Conservation (phyloP, 92 coral and sea anemone genomes). For the Metridium senile region DNA sequence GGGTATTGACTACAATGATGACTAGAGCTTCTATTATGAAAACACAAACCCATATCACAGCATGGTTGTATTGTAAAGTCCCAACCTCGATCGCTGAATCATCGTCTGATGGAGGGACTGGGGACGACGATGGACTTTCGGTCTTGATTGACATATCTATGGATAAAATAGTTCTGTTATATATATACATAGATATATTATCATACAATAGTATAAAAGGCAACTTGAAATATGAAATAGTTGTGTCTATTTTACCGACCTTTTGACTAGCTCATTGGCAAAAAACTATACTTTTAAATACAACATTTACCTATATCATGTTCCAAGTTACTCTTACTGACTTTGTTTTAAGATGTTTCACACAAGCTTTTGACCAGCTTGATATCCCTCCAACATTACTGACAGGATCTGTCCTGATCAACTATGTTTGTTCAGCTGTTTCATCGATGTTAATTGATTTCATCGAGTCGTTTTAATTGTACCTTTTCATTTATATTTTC, state of each 20-base stretch:
- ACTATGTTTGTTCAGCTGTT: conserved; percentile 7
- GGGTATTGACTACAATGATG: conserved; percentile 17
- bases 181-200: no score
- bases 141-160: neutral
- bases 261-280: no score
- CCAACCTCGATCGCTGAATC: neutral
- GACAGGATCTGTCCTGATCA: no score
- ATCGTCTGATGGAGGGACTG: neutral
- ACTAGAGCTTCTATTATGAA: conserved; percentile 10
- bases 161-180: neutral
- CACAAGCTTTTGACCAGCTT: no score
- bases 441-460: neutral
- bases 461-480: neutral
- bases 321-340: no score
- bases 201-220: no score
- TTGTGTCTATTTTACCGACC: no score
- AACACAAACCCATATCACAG: conserved; percentile 7
- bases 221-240: no score
- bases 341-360: no score
- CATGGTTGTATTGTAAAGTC: neutral
- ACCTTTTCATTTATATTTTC: neutral
- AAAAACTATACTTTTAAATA: no score
- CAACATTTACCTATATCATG: no score
- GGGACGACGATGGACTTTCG: neutral
- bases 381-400: no score